These are phyloP conservation scores for Halcyon chelicuti DNA, from an alignment of 2,797 vertebrate genomes.

Conservation along the genomic window DNA sequence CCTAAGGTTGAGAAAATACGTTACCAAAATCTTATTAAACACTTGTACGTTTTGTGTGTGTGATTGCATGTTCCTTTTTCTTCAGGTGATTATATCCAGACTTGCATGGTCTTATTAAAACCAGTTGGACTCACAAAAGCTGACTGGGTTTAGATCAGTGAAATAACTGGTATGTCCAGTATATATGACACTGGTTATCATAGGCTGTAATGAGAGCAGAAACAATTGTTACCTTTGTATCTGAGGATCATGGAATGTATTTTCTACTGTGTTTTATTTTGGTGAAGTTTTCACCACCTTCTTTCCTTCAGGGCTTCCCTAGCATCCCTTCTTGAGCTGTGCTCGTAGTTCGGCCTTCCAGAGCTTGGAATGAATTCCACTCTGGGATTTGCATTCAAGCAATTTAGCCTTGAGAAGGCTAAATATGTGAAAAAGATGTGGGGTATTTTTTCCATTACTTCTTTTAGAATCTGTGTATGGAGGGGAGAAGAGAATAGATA, in stretches of 20 bases:
- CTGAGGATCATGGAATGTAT: not conserved
- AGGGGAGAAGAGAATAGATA: not conserved
- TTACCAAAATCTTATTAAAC: conserved; percentile 55
- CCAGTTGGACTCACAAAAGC: not conserved
- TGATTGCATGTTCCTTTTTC: not conserved
- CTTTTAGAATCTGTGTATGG: not conserved
- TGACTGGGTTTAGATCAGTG: not conserved
- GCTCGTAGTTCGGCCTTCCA: not conserved
- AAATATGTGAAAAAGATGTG: not conserved
- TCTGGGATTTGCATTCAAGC: not conserved
- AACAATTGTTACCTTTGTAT: not conserved
- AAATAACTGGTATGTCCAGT: not conserved
- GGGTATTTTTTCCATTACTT: fast-evolving
- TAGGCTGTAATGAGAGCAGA: not conserved
- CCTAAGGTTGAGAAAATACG: conserved; percentile 27
- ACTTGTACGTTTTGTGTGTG: not conserved
- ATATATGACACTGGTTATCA: not conserved
- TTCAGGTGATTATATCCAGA: not conserved
- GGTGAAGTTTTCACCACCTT: not conserved
- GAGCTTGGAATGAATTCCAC: not conserved
- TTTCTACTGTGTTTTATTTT: not conserved
- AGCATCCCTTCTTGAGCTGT: not conserved
- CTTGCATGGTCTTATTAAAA: not conserved
- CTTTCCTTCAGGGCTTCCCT: not conserved
- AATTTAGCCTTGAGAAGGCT: not conserved